Evolutionary conservation across 2,888 invertebrate species (phyloP).

Genomic region (Trissolcus japonicus): DNA sequence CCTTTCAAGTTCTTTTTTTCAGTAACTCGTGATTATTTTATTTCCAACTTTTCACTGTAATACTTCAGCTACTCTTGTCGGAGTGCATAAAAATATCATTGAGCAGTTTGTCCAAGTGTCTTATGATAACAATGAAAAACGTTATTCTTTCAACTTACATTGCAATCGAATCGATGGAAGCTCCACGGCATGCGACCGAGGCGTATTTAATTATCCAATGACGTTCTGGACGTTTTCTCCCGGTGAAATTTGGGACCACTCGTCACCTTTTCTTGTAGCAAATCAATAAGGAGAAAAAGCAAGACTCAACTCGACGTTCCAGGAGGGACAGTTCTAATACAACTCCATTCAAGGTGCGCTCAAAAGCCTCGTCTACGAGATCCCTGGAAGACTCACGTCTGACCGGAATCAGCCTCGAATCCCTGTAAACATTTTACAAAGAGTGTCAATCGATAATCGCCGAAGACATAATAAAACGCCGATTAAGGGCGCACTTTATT

Average conservation of each 20-base stretch:
- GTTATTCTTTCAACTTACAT: conserved; percentile 30
- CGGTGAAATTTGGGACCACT: conserved; percentile 11
- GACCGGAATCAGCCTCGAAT: conserved; percentile 25
- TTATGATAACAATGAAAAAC: conserved; percentile 32
- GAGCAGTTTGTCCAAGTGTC: conserved; percentile 19
- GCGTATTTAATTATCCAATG: conserved; percentile 23
- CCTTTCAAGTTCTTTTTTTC: conserved; percentile 55
- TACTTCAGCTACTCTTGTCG: conserved; percentile 22
- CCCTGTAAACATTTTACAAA: conserved; percentile 34
- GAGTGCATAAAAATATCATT: conserved; percentile 51
- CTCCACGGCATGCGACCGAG: neutral
- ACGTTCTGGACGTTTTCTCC: conserved; percentile 8
- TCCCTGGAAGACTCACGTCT: conserved; percentile 35
- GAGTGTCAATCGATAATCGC: conserved; percentile 21
- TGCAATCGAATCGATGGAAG: conserved; percentile 21
- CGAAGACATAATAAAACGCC: conserved; percentile 24
- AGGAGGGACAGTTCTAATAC: conserved; percentile 18
- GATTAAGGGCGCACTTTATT: conserved; percentile 17
- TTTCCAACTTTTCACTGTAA: conserved; percentile 51
- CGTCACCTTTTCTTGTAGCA: conserved; percentile 15
- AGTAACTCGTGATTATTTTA: conserved; percentile 54
- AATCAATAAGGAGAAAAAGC: conserved; percentile 21
- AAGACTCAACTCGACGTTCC: conserved; percentile 7
- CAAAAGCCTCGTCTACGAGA: conserved; percentile 28
- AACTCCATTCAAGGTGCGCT: conserved; percentile 24